Conservation (phyloP, 2,113 vertebrate species). For the Zosterops japonicus region DNA sequence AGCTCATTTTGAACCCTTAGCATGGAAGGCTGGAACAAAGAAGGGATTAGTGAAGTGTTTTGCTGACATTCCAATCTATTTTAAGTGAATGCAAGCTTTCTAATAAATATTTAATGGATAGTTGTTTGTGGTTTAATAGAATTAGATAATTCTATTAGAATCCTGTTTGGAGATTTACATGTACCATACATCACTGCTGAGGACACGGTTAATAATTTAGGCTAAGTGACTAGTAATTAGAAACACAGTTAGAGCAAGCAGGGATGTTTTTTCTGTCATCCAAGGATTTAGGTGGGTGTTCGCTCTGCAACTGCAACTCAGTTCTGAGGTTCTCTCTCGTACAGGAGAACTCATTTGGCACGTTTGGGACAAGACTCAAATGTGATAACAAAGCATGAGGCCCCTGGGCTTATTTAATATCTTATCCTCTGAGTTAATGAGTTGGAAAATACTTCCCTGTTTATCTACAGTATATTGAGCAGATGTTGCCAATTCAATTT, state of each 20-base stretch:
- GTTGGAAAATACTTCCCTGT: conserved; percentile 80
- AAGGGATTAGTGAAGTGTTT: conserved; percentile 53
- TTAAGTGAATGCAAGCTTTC: conserved; percentile 71
- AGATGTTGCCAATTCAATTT: conserved; percentile 78
- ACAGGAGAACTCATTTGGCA: conserved; percentile 59
- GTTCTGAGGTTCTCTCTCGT: conserved; percentile 21
- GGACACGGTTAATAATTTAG: conserved; percentile 80
- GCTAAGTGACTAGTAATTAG: conserved; percentile 78
- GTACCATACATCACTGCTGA: conserved; percentile 71
- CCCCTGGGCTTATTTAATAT: conserved; percentile 76
- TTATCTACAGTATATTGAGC: conserved; percentile 80
- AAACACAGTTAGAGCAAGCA: conserved; percentile 67
- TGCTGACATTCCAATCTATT: conserved; percentile 72
- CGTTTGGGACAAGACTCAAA: conserved; percentile 67
- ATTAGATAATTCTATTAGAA: conserved; percentile 81
- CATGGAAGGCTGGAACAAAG: neutral
- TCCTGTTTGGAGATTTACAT: conserved; percentile 74
- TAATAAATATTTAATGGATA: conserved; percentile 80
- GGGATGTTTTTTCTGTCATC: conserved; percentile 20
- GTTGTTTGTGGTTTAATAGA: conserved; percentile 81
- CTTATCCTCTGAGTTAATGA: conserved; percentile 79
- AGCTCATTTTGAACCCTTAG: conserved; percentile 44
- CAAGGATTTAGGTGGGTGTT: conserved; percentile 23
- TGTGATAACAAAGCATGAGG: conserved; percentile 65
- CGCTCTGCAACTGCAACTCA: neutral